Evolutionary conservation across 2,797 vertebrate species (phyloP).

Genomic region (Molossus alvarezi): DNA sequence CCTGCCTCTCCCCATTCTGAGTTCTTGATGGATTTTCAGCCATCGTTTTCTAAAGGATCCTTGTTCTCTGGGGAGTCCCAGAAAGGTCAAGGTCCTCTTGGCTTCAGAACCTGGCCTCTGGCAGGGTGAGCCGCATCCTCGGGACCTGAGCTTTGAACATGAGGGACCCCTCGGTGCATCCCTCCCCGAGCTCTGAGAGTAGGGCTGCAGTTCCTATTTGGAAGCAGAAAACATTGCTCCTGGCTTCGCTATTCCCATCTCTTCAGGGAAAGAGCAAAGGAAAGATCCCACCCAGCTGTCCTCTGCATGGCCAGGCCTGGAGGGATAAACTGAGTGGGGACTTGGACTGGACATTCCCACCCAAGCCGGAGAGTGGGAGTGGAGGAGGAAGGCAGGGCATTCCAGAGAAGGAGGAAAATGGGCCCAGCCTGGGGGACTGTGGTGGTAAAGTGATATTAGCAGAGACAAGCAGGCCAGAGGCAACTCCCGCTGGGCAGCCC

Average conservation of each 20-base stretch:
- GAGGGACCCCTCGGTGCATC: background rate
- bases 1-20: background rate
- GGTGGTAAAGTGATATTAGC: background rate
- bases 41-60: background rate
- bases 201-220: background rate
- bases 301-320: background rate
- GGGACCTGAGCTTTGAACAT: background rate
- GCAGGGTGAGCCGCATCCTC: background rate
- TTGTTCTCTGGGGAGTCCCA: background rate
- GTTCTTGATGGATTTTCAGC: background rate
- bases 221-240: background rate
- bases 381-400: background rate
- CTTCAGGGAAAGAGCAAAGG: background rate
- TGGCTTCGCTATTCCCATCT: background rate
- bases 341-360: background rate
- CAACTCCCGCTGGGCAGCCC: background rate
- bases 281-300: background rate
- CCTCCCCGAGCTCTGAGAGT: background rate
- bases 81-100: background rate
- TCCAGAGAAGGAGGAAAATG: background rate
- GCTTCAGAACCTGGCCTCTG: background rate
- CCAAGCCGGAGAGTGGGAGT: background rate
- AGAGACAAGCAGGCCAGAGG: constrained; percentile 12
- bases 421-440: background rate
- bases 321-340: background rate